These are phyloP conservation scores for Camponotus floridanus DNA, from an alignment of 1,140 invertebrate genomes.

Conservation along the genomic window DNA sequence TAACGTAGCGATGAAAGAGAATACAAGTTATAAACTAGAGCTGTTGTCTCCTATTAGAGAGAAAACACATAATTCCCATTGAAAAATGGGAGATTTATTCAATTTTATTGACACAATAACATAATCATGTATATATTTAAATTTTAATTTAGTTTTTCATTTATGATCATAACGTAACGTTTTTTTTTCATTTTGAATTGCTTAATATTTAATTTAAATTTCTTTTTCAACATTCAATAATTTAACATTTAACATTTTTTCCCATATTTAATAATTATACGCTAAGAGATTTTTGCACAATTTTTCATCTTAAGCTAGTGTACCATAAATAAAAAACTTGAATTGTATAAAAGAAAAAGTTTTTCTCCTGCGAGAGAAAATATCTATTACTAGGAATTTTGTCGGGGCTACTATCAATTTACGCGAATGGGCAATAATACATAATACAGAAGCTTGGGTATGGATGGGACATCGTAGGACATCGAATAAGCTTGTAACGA, in stretches of 20 bases:
- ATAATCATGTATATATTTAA: neutral
- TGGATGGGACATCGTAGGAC: neutral
- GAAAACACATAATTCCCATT: neutral
- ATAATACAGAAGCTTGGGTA: slow-evolving; percentile 20
- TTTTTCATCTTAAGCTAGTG: neutral
- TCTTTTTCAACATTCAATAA: neutral
- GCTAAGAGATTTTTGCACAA: neutral
- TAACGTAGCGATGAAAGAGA: neutral
- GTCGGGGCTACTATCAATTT: neutral
- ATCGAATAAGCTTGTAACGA: slow-evolving; percentile 44
- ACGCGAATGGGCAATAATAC: slow-evolving; percentile 15
- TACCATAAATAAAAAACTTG: neutral
- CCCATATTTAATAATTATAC: neutral
- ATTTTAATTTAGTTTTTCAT: slow-evolving; percentile 1
- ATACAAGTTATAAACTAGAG: neutral
- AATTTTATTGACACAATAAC: neutral
- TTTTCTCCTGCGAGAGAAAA: neutral
- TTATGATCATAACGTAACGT: neutral
- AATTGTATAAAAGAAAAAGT: neutral
- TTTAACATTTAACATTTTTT: neutral
- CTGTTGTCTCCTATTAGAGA: neutral
- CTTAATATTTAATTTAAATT: neutral
- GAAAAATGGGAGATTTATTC: neutral
- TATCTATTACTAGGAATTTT: neutral
- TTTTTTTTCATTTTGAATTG: neutral